Evolutionary conservation across 2,797 vertebrate genomes (phyloP).

Genomic region (Onychomys leucogaster): DNA sequence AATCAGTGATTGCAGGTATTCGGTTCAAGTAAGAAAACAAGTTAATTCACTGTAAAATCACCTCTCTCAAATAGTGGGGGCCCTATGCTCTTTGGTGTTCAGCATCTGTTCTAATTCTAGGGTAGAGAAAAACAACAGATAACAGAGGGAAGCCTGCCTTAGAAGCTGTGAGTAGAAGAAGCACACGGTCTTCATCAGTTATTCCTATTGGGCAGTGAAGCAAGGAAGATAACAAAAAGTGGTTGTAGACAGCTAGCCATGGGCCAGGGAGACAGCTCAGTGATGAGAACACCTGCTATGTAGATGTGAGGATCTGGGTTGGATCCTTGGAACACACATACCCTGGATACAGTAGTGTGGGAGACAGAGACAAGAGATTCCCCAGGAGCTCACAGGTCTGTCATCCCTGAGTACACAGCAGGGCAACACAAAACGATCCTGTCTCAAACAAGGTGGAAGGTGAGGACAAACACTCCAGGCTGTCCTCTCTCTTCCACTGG

Average conservation of each 20-base stretch:
- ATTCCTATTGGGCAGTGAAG: background rate
- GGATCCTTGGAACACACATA: background rate
- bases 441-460: background rate
- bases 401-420: too few relatives aligned
- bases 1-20: conserved; percentile 65
- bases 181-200: background rate
- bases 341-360: background rate
- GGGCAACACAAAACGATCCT: too few relatives aligned
- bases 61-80: background rate
- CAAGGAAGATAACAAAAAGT: background rate
- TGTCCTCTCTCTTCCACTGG: background rate
- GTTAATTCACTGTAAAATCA: conserved; percentile 34
- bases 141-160: background rate
- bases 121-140: background rate
- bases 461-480: background rate
- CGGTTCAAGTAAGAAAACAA: conserved; percentile 60
- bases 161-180: background rate
- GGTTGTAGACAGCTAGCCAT: background rate
- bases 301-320: background rate
- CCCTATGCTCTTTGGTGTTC: background rate
- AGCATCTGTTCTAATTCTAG: background rate
- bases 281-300: too few relatives aligned
- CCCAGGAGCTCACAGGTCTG: background rate
- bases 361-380: background rate
- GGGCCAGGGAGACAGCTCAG: background rate